These are phyloP conservation scores for Rhagoletis pomonella DNA, from an alignment of 1,140 invertebrate species.

Conservation along the genomic window DNA sequence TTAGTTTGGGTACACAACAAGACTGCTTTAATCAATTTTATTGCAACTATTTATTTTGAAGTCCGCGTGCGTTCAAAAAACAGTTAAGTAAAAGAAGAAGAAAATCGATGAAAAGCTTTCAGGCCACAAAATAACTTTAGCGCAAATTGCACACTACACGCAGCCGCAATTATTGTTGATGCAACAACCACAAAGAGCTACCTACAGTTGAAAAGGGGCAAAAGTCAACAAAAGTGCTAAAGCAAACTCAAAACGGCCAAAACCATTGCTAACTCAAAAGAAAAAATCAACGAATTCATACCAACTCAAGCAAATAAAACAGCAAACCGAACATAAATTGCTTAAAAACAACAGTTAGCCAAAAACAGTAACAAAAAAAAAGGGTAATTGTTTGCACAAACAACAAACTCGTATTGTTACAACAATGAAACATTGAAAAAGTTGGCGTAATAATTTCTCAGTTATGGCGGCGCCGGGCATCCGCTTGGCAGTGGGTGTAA, in stretches of 20 bases:
- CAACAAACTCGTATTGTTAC: constrained; percentile 10
- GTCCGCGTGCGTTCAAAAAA: neutral
- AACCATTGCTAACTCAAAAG: neutral
- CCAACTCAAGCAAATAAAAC: neutral
- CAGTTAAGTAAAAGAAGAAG: neutral
- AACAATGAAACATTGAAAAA: constrained; percentile 52
- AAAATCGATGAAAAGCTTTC: neutral
- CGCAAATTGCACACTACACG: neutral
- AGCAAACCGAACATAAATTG: constrained; percentile 12
- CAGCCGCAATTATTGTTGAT: constrained; percentile 20
- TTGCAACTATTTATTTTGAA: no score
- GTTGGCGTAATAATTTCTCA: constrained; percentile 48
- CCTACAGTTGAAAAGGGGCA: neutral
- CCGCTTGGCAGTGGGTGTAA: neutral
- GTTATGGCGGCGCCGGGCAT: neutral
- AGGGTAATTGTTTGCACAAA: constrained; percentile 30
- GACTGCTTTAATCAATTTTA: no score
- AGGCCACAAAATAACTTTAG: constrained; percentile 18
- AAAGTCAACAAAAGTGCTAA: constrained; percentile 49
- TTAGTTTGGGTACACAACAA: no score
- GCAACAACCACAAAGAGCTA: constrained; percentile 22
- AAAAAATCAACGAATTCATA: neutral
- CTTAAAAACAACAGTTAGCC: constrained; percentile 8
- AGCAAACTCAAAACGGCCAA: constrained; percentile 3
- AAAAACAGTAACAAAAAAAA: constrained; percentile 18